These are phyloP conservation scores for Metellina segmentata DNA, from an alignment of 2,888 invertebrate genomes.

Conservation along the genomic window DNA sequence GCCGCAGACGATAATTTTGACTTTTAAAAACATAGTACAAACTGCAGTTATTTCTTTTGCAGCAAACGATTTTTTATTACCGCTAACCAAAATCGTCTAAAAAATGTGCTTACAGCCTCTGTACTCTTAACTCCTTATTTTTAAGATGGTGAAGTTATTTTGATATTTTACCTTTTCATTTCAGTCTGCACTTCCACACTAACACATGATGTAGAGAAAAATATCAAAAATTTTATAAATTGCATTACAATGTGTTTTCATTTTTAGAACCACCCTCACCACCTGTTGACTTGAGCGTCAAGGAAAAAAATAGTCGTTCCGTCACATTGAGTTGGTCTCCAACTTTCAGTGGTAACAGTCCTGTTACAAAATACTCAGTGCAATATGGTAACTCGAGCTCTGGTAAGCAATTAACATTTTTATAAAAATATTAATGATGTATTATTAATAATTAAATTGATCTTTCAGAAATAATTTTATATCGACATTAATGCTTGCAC, in stretches of 20 bases:
- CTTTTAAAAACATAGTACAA: no score
- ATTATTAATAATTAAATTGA: neutral
- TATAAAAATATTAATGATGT: neutral
- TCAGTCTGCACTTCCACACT: no score
- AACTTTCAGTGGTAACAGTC: constrained; percentile 76
- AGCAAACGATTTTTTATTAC: no score
- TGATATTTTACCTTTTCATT: no score
- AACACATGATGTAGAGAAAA: no score
- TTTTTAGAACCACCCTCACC: constrained; percentile 67
- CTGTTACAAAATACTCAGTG: constrained; percentile 69
- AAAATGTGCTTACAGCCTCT: no score
- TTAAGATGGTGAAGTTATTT: no score
- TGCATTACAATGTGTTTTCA: neutral
- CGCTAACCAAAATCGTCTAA: no score
- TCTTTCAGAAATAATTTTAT: neutral
- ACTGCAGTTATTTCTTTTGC: no score
- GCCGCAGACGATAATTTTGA: no score
- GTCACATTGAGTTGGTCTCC: constrained; percentile 73
- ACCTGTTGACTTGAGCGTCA: constrained; percentile 59
- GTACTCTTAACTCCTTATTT: no score
- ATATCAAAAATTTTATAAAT: neutral
- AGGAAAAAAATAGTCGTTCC: constrained; percentile 71
- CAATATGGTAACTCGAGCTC: constrained; percentile 78
- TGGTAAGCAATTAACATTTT: constrained; percentile 49
- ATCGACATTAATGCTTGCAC: no score